These are phyloP conservation scores for Conopomorpha cramerella DNA, from an alignment of 1,140 invertebrate genomes.

Conservation along the genomic window DNA sequence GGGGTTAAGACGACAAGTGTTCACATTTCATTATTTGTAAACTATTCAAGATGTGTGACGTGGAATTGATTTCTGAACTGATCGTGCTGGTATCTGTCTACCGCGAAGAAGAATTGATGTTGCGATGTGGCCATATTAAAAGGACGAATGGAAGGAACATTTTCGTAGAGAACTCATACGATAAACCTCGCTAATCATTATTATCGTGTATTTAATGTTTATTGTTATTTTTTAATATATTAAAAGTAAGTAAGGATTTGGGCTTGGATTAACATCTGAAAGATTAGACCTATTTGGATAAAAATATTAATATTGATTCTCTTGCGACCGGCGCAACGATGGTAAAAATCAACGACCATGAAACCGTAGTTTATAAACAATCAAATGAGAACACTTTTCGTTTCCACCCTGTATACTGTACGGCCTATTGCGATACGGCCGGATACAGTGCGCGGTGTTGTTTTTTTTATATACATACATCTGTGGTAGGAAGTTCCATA, in stretches of 20 bases:
- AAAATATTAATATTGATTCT: too few species aligned
- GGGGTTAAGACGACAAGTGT: too few species aligned
- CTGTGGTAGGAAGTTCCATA: background rate
- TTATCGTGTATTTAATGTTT: background rate
- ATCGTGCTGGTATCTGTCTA: too few species aligned
- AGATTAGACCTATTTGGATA: background rate
- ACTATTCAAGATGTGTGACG: slow-evolving; percentile 18
- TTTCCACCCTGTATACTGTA: background rate
- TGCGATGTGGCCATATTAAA: too few species aligned
- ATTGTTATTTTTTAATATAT: background rate
- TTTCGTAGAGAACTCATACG: background rate
- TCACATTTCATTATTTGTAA: too few species aligned
- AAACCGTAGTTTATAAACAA: too few species aligned
- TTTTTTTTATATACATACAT: background rate
- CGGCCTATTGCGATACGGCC: background rate
- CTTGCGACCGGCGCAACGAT: too few species aligned
- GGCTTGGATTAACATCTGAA: background rate
- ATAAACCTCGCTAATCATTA: too few species aligned
- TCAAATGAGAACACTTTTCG: background rate
- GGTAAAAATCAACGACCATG: too few species aligned
- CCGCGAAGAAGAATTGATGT: too few species aligned
- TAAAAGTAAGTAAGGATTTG: background rate
- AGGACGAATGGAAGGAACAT: too few species aligned
- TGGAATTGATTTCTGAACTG: slow-evolving; percentile 15
- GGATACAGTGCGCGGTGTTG: background rate